phyloP scores from a whole-genome alignment of 1,140 invertebrate genomes.

The Ectropis grisescens region DNA sequence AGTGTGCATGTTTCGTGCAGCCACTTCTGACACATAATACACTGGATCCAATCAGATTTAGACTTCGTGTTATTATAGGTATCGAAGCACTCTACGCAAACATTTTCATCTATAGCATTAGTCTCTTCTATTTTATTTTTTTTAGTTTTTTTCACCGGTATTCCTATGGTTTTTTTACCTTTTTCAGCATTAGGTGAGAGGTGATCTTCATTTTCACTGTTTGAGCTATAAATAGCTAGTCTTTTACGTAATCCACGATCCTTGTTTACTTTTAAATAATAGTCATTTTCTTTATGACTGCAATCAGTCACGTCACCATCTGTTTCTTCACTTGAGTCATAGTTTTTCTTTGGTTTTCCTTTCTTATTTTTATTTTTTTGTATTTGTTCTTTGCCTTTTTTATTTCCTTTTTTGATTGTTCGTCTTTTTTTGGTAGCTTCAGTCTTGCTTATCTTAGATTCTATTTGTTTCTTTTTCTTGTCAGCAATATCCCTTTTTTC shows the following conservation, averaged over 20 bases:
- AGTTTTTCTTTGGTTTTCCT: too few species aligned
- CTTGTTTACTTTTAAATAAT: constrained; percentile 16
- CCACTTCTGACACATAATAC: constrained; percentile 14
- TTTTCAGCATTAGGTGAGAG: not conserved
- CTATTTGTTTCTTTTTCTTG: too few species aligned
- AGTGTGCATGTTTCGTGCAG: constrained; percentile 17
- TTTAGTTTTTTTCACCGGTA: constrained; percentile 12
- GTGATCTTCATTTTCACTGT: too few species aligned
- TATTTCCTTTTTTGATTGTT: too few species aligned
- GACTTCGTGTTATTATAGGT: constrained; percentile 19
- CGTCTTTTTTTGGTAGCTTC: too few species aligned
- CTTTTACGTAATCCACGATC: not conserved
- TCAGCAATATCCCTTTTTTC: too few species aligned
- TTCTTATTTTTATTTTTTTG: too few species aligned
- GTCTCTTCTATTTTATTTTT: constrained; percentile 16
- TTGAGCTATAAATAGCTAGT: too few species aligned
- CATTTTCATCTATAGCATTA: constrained; percentile 12
- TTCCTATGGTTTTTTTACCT: constrained; percentile 7
- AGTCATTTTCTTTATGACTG: not conserved
- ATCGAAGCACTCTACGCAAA: constrained; percentile 18
- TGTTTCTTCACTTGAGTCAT: too few species aligned
- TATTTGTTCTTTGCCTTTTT: too few species aligned
- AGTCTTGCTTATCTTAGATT: too few species aligned
- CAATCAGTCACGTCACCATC: constrained; percentile 1
- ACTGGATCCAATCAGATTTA: constrained; percentile 24